phyloP scores from a whole-genome alignment of 1,140 invertebrate species.

The Drosophila sp. region DNA sequence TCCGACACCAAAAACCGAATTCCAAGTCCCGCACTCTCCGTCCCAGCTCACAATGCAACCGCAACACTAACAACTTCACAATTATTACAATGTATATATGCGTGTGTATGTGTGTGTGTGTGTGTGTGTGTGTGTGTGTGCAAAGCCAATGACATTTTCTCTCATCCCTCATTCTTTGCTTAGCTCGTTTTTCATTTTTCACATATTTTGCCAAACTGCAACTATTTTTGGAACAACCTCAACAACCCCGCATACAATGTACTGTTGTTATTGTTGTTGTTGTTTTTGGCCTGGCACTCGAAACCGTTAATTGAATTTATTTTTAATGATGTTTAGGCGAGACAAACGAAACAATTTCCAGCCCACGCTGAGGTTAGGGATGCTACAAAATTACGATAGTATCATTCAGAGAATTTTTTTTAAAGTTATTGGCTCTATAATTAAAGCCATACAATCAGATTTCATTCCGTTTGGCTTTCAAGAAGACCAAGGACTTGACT shows the following conservation, averaged over 20 bases:
- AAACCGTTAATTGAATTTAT: conserved; percentile 67
- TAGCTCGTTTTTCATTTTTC: conserved; percentile 56
- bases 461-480: too few species aligned
- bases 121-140: conserved; percentile 40
- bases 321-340: conserved; percentile 74
- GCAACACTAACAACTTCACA: conserved; percentile 42
- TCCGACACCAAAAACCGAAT: conserved; percentile 55
- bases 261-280: conserved; percentile 36
- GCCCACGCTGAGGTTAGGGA: conserved; percentile 15
- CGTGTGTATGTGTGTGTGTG: conserved; percentile 26
- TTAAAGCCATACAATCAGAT: too few species aligned
- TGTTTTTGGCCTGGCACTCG: conserved; percentile 57
- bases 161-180: conserved; percentile 28
- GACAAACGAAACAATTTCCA: conserved; percentile 35
- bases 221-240: conserved; percentile 61
- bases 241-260: conserved; percentile 2
- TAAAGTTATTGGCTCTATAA: too few species aligned
- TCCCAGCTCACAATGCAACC: conserved; percentile 31
- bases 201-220: conserved; percentile 71
- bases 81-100: conserved; percentile 34
- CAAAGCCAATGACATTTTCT: conserved; percentile 69
- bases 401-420: too few species aligned
- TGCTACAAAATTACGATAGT: not conserved
- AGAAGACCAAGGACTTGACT: too few species aligned
- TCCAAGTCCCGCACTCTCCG: conserved; percentile 15